A percentile compares a stretch with the other conserved stretches of the same genome.
Evolutionary conservation across 2,888 invertebrate genomes (phyloP).

Genomic region (Ornithoptera alexandrae): DNA sequence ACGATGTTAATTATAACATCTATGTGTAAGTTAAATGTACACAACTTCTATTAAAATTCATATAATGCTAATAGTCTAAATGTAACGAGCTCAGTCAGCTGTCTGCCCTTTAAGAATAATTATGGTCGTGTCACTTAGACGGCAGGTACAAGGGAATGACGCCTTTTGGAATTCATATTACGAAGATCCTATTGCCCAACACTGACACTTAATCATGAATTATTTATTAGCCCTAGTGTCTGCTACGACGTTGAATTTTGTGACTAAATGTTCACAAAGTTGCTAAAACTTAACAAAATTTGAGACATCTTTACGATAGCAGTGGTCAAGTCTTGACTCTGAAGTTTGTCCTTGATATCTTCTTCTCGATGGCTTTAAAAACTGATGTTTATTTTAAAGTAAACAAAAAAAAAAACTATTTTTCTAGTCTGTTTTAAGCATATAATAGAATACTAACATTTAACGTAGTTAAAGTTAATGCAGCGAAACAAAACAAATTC

Average conservation of each 20-base stretch:
- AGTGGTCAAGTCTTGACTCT: too few relatives aligned
- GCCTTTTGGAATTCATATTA: conserved; percentile 15
- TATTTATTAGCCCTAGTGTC: background rate
- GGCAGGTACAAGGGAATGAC: conserved; percentile 14
- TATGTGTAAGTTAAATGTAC: background rate
- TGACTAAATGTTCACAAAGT: background rate
- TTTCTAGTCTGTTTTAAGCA: too few relatives aligned
- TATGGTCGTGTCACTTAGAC: conserved; percentile 1
- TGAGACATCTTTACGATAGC: too few relatives aligned
- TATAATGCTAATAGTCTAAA: conserved; percentile 1
- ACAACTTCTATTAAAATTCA: conserved; percentile 10
- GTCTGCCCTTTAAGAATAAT: conserved; percentile 19
- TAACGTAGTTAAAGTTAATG: too few relatives aligned
- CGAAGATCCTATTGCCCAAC: conserved; percentile 4
- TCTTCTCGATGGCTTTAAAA: too few relatives aligned
- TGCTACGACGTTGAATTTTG: background rate
- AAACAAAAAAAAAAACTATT: too few relatives aligned
- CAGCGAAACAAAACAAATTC: too few relatives aligned
- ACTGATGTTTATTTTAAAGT: too few relatives aligned
- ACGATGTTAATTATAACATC: background rate
- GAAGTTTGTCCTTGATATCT: too few relatives aligned
- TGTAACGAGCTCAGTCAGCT: conserved; percentile 6
- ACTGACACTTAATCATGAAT: conserved; percentile 3
- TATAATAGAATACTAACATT: too few relatives aligned
- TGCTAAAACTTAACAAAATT: background rate